Conservation (phyloP, 2,888 invertebrate genomes). For the Hesperia comma region DNA sequence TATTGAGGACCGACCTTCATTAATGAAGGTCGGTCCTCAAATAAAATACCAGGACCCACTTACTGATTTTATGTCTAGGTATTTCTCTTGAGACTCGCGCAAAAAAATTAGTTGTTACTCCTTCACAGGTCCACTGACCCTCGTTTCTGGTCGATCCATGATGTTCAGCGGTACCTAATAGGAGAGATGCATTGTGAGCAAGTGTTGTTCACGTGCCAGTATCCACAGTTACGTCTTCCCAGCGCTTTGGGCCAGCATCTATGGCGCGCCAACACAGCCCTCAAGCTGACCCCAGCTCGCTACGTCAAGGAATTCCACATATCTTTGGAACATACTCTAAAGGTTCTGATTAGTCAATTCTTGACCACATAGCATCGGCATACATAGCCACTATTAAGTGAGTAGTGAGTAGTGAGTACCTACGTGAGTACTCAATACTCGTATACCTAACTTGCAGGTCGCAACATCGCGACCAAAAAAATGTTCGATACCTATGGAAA, state of each 20-base stretch:
- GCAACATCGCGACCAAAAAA: no score
- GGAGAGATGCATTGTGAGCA: constrained; percentile 67
- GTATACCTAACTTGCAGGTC: no score
- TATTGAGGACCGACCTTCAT: no score
- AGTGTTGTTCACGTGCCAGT: constrained; percentile 68
- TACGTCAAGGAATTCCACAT: constrained; percentile 61
- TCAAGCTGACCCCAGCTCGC: constrained; percentile 54
- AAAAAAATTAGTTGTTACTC: neutral
- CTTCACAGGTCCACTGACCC: constrained; percentile 58
- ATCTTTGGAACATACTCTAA: constrained; percentile 62
- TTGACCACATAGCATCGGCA: no score
- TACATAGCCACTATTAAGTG: no score
- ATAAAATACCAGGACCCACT: no score
- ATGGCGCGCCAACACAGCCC: constrained; percentile 63
- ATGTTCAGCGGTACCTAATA: constrained; percentile 67
- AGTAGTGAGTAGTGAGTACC: no score
- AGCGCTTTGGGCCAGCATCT: constrained; percentile 57
- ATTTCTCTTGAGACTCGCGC: no score
- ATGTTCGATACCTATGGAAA: no score
- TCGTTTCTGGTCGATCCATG: constrained; percentile 68
- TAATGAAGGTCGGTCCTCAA: no score
- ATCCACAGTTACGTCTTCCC: constrained; percentile 65
- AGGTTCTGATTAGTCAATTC: constrained; percentile 50
- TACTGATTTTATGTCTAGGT: no score
- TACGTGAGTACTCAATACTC: no score